Evolutionary conservation across 2,888 invertebrate species (phyloP), one percentile per base, ranked within the genome.

Genomic region (Crepidodera aurea): DNA sequence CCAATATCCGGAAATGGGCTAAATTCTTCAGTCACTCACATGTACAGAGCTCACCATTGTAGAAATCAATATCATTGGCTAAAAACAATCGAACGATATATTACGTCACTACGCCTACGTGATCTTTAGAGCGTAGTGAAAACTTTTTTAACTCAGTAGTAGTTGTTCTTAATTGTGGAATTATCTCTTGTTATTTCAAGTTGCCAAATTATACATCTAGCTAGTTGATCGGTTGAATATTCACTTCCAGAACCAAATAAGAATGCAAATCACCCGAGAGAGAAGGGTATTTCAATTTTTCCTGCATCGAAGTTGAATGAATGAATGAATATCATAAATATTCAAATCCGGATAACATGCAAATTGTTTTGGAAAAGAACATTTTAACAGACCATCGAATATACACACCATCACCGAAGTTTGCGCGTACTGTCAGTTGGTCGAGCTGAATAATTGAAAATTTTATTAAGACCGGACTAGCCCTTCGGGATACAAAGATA

Each of bases 321-420:
- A 48, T 48, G 27, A 29, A 25, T 25, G 15, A 16, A 15, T 15
- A 10, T 48, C 27, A 48, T 48, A 48, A 48, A 48, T 48, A 48
- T 48, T 48, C 48, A 48, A 27, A 48, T 48, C 10, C 15, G 15
- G 48, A 48, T 48, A 48, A 48, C 29, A 48, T 48, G 48, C 48
- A 48, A 48, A 48, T 48, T 48, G 48, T 48, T 48, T 48, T 19
- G 13, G 27, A 19, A 48, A 48, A n/a, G 27, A 29, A 16, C 29
- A 29, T 48, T 48, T 46, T 48, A 16, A 40, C 40, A 7, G 18
- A 40, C 40, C 18, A 40, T 40, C 40, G 40, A 37, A 37, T 37
- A 34, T n/a, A 37, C 37, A 29, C 10, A 29, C 29, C 29, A 29
- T 29, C 10, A 15, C 2, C 37, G 8, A 40, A 40, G 40, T 40